Evolutionary conservation across 1,140 invertebrate genomes (phyloP), one percentile per base, ranked within the genome.

Genomic region (Drosophila kurseongensis): DNA sequence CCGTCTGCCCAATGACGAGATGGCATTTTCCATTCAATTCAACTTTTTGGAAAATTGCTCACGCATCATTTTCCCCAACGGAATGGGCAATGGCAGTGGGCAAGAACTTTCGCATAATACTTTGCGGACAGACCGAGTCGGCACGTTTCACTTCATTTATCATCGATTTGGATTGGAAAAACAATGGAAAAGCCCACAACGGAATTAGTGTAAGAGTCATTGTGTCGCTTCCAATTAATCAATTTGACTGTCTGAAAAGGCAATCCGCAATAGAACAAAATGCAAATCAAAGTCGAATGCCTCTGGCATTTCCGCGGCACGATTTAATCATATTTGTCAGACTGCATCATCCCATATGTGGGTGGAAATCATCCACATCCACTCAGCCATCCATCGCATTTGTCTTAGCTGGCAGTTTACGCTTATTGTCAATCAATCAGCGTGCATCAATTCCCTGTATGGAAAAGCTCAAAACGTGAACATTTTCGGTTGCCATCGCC

Each of bases 351-450:
- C n/a, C 18, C 45, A 54, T 13, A 51, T 16, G 13, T 47, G 61
- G 14, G 14, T 0, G 40, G 40, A 18, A 40, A 4, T 32, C 42
- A 48, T n/a, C 23, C 23, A 27, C 38, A 48, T 40, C 41, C 51
- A 29, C 52, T 63, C 54, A 45, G 41, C 59, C 45, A 55, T 54
- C 54, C 52, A 58, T 60, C 59, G 59, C 69, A 82, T 78, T 78
- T 75, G 69, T 82, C 80, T 82, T 56, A 62, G 58, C 74, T 47
- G 62, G 36, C 74, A 78, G 62, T 62, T 82, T 82, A 69, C 69
- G 79, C 62, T 83, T 82, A 82, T 82, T 82, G 80, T 78, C 68
- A 82, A 82, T 82, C 80, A 83, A 82, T 82, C 80, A 82, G 80
- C 47, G 29, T 38, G 48, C 61, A 75, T 76, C 54, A 52, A 57